Base-by-base conservation (phyloP, 1,140 invertebrate species). In the Scaptomyza montana region DNA sequence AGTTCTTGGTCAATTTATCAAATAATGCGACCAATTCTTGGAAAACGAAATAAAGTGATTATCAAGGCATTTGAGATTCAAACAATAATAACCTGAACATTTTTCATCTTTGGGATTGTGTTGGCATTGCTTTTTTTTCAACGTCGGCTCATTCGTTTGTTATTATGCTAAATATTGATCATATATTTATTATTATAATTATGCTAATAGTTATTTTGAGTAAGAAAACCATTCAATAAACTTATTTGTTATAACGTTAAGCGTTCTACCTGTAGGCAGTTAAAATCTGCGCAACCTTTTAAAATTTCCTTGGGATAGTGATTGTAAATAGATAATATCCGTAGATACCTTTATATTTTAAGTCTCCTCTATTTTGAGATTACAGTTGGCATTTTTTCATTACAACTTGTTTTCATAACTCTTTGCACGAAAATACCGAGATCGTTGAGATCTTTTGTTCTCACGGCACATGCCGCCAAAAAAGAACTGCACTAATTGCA, bases 1-100 rank as follows among this genome's bases (percentile, higher is more conserved):
- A 89, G 84, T 84, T 89, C 72, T 81, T 72, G 77, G 73, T 89
- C 84, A 84, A 89, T 89, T 89, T 89, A 89, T 89, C 84, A 89
- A 89, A 89, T 59, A 69, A 75, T 78, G 63, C 70, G 67, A 54
- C 47, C 66, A 61, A 62, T 89, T 84, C 85, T 25, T 74, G 70
- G 84, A 89, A 89, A 69, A 65, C 50, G 50, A 86, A 82, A 86
- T 89, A 79, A 65, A 86, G 78, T 60, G 72, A 86, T 86, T 75
- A 78, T 66, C 50, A 69, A 63, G 46, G 10, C 41, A 36, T 46
- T 45, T 30, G 33, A n/a, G 13, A 19, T 16, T 47, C 41, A 41
- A 39, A 30, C 47, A 60, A 51, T 43, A 55, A 56, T 62, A 46
- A 46, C n/a, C 19, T 10, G 30, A 69, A 49, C 16, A 50, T 66